phyloP scores from a whole-genome alignment of 2,797 vertebrate species.

The Pipistrellus pygmaeus region DNA sequence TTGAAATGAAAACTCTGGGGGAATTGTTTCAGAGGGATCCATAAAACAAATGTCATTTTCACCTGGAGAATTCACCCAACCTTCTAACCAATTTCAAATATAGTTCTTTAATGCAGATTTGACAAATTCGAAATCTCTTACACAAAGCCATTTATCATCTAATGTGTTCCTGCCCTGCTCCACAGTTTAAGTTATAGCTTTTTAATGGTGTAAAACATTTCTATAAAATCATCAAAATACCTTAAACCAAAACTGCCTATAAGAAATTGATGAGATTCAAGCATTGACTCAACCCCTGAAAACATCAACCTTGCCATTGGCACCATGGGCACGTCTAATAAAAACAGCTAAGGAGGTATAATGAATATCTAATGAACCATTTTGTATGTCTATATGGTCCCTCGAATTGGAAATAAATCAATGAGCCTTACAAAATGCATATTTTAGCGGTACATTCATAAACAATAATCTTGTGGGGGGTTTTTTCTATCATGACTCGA shows the following conservation, averaged over 20 bases:
- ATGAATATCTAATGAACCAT: constrained; percentile 78
- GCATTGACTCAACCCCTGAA: constrained; percentile 72
- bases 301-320: constrained; percentile 67
- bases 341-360: constrained; percentile 74
- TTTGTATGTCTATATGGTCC: constrained; percentile 67
- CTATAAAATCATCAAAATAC: constrained; percentile 79
- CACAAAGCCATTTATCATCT: constrained; percentile 78
- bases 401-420: constrained; percentile 76
- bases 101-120: constrained; percentile 78
- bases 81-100: constrained; percentile 79
- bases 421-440: constrained; percentile 74
- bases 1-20: constrained; percentile 76
- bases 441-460: constrained; percentile 66
- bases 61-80: constrained; percentile 77
- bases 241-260: constrained; percentile 77
- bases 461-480: constrained; percentile 64
- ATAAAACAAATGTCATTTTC: constrained; percentile 75
- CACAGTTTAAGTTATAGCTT: constrained; percentile 76
- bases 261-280: constrained; percentile 75
- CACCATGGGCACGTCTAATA: constrained; percentile 63
- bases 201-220: constrained; percentile 79
- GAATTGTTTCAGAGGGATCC: constrained; percentile 66
- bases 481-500: constrained; percentile 61
- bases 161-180: constrained; percentile 58
- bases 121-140: constrained; percentile 79